These are phyloP conservation scores for Steromphala cineraria DNA, from an alignment of 2,888 invertebrate species.

Conservation along the genomic window DNA sequence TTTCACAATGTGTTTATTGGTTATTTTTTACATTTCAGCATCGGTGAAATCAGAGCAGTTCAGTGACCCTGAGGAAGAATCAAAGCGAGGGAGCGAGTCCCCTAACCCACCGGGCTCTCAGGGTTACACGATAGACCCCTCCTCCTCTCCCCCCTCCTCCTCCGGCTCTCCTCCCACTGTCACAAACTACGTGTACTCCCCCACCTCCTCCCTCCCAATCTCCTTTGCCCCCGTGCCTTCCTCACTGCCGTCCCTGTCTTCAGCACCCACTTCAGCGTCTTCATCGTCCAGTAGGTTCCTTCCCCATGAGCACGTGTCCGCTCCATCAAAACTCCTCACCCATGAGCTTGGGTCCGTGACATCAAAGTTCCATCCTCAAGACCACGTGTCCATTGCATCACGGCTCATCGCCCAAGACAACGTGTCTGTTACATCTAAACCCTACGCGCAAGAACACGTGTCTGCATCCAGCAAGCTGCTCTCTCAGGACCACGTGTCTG, in stretches of 20 bases:
- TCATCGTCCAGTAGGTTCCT: background rate
- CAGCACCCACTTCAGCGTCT: background rate
- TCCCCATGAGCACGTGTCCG: background rate
- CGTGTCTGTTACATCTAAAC: too few relatives aligned
- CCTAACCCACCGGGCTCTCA: too few relatives aligned
- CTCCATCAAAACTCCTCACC: too few relatives aligned
- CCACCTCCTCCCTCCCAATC: background rate
- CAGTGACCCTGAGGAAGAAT: background rate
- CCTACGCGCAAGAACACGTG: too few relatives aligned
- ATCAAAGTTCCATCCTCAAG: too few relatives aligned
- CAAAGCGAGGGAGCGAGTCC: background rate
- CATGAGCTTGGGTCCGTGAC: too few relatives aligned
- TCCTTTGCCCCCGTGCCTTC: background rate
- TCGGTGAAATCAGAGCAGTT: background rate
- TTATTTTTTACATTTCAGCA: background rate
- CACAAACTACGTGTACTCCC: background rate
- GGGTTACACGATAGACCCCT: background rate
- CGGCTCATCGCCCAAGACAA: too few relatives aligned
- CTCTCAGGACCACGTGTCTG: too few relatives aligned
- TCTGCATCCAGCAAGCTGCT: too few relatives aligned
- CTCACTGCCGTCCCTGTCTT: background rate
- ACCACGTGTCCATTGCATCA: too few relatives aligned
- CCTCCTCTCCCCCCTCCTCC: background rate
- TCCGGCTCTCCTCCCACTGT: background rate
- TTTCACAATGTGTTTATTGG: background rate